Percentiles rank a stretch among this genome's conserved stretches.
Conservation (phyloP, 2,797 vertebrate genomes). For the Lithobates sylvaticus region DNA sequence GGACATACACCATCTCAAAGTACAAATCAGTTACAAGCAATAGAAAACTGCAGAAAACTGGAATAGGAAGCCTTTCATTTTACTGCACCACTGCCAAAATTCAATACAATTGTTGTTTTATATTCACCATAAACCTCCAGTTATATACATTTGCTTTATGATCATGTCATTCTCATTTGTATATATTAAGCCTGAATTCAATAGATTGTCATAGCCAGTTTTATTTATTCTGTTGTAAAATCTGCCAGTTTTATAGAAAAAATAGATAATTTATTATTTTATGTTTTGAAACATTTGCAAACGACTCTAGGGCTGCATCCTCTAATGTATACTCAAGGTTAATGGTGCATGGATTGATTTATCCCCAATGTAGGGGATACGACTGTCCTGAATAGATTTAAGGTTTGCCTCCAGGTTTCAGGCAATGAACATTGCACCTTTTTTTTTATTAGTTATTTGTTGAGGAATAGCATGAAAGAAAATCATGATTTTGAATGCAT, state of each 20-base stretch:
- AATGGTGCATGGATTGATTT: slow-evolving; percentile 47
- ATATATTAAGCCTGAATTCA: neutral
- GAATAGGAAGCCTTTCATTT: no score
- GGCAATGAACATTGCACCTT: neutral
- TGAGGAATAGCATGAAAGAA: neutral
- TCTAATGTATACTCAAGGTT: slow-evolving; percentile 35
- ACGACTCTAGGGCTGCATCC: slow-evolving; percentile 12
- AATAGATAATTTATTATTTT: slow-evolving; percentile 19
- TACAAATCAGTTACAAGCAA: no score
- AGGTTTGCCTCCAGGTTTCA: slow-evolving; percentile 5
- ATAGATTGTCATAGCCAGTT: neutral
- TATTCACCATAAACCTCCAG: no score
- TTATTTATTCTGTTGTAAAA: slow-evolving; percentile 3
- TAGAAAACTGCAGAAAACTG: no score
- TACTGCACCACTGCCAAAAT: no score
- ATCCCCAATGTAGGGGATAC: slow-evolving; percentile 15
- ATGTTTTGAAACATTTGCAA: slow-evolving; percentile 7
- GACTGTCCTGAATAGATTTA: slow-evolving; percentile 28
- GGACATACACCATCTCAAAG: no score
- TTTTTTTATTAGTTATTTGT: slow-evolving; percentile 10
- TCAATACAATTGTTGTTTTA: no score
- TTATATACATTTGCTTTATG: no score
- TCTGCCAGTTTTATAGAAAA: slow-evolving; percentile 27
- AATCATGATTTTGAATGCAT: neutral
- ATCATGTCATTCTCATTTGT: no score